phyloP scores from a whole-genome alignment of 2,888 invertebrate genomes.

The Ormyrus nitidulus region DNA sequence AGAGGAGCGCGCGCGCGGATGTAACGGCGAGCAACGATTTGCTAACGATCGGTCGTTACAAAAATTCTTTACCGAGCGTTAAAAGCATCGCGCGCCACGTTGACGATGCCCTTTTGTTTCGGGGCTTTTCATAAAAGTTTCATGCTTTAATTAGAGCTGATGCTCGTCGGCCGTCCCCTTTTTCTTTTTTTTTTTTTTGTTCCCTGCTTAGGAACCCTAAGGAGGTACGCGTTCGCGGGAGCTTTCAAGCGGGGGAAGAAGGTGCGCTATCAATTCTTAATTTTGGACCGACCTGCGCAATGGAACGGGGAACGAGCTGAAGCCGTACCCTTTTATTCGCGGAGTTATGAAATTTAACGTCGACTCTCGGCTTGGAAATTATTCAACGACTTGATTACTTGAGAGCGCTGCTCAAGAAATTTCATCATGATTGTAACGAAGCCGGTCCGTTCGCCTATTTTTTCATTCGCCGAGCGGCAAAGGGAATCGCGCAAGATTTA shows the following conservation, averaged over 20 bases:
- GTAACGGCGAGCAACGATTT: no score
- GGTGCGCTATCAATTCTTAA: conserved; percentile 1
- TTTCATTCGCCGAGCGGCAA: no score
- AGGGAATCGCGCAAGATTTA: no score
- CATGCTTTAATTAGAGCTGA: conserved; percentile 1
- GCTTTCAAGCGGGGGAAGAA: background rate
- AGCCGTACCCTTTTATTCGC: background rate
- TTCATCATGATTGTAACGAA: no score
- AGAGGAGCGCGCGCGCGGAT: no score
- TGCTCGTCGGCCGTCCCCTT: background rate
- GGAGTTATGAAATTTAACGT: conserved; percentile 11
- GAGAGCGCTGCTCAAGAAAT: no score
- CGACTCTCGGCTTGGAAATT: background rate
- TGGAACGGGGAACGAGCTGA: background rate
- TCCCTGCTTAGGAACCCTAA: no score
- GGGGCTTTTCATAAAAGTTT: conserved; percentile 8
- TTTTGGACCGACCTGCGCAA: background rate
- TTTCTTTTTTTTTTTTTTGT: background rate
- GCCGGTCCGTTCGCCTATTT: no score
- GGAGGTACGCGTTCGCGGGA: background rate
- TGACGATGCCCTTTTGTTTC: background rate
- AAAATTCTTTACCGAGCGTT: no score
- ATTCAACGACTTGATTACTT: no score
- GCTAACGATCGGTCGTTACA: no score
- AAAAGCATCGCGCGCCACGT: no score